Base-by-base conservation (phyloP, 2,113 vertebrate genomes). In the Daubentonia madagascariensis region DNA sequence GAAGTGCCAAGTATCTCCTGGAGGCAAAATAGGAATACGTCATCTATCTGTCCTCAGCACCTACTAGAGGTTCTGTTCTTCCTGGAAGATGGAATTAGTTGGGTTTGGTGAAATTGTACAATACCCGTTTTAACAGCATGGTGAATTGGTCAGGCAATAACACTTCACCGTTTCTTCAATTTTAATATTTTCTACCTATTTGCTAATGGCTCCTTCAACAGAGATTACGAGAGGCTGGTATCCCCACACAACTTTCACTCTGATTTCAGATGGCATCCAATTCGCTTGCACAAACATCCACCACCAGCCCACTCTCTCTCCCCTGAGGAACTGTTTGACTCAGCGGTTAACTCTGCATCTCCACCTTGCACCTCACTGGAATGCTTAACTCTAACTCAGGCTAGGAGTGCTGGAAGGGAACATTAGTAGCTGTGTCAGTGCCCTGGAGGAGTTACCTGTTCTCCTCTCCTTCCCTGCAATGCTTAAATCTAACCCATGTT, bases 281-380 rank as follows among this genome's bases (percentile, higher is more conserved):
- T 78, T 50, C 3, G 3, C 1, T 5, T 7, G 61, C 0, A 4
- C 2, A 10, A 79, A 50, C 3, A 59, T 0, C 13, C 61, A 23
- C 48, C 30, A 43, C 0, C 0, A 32, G 63, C 37, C 61, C 1
- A 0, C 59, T 63, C 40, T 25, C 18, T 70, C 40, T 85, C 80
- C 13, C 22, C n/a, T 43, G 45, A 72, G 57, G 59, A 70, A 52
- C 23, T 0, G 20, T 57, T 22, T 52, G 43, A 4, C 63, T 57
- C 30, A 45, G 35, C 17, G 12, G 92, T 90, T 52, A 1, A 6
- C 22, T 57, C 9, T 32, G 87, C 63, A 78, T 93, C 97, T 97
- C 97, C 92, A 91, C 96, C 97, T 91, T 92, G 28, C 40, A 40
- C 67, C 94, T 97, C 94, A 93, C 84, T 2, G 23, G 40, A 43